A percentile compares a stretch with the other conserved stretches of the same genome.
phyloP scores from a whole-genome alignment of 2,797 vertebrate genomes.

The Brotula barbata region DNA sequence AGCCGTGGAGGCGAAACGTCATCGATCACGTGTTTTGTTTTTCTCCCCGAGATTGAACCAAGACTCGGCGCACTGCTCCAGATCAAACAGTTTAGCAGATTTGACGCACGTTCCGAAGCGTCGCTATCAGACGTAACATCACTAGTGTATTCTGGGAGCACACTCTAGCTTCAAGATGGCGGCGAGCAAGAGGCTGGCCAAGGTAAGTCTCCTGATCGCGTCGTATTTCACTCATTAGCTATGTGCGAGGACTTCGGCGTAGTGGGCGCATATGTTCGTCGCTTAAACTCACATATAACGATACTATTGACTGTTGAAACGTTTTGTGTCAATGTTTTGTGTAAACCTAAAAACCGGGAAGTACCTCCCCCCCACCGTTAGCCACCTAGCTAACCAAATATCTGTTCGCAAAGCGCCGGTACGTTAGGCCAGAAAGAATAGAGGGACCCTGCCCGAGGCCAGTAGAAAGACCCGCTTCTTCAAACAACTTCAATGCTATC shows the following conservation, averaged over 20 bases:
- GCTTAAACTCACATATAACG: not conserved
- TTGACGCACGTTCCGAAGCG: no score
- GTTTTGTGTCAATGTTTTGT: not conserved
- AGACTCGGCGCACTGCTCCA: no score
- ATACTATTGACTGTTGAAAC: not conserved
- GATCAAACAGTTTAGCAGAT: no score
- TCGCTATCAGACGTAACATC: no score
- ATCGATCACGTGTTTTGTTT: no score
- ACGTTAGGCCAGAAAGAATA: constrained; percentile 62
- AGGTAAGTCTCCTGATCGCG: constrained; percentile 74
- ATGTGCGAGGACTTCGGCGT: not conserved
- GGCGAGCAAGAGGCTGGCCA: constrained; percentile 83
- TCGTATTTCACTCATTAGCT: constrained; percentile 33
- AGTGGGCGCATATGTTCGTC: fast-evolving
- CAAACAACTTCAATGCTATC: not conserved
- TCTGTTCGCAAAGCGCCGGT: constrained; percentile 63
- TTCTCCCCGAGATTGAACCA: no score
- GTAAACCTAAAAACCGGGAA: constrained; percentile 42
- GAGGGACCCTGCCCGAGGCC: not conserved
- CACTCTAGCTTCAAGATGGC: constrained; percentile 83
- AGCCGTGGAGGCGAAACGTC: no score
- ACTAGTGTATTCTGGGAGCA: constrained; percentile 80
- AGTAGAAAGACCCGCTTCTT: not conserved
- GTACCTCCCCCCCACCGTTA: constrained; percentile 52
- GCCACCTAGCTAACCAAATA: constrained; percentile 47